Conservation (phyloP, 2,888 invertebrate genomes). For the Drosophila prostipennis region DNA sequence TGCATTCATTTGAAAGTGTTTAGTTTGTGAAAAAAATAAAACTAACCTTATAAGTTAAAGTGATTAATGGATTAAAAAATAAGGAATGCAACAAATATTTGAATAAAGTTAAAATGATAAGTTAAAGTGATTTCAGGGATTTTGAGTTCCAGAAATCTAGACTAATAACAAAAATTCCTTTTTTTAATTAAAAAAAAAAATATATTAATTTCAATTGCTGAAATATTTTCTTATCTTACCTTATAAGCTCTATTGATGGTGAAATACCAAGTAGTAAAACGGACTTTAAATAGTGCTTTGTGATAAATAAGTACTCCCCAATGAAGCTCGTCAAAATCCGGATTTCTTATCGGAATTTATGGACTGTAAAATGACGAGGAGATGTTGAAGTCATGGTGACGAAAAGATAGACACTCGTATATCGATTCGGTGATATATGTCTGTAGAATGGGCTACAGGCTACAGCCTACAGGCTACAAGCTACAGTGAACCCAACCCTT, state of each 20-base stretch:
- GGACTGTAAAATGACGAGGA: constrained; percentile 1
- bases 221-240: neutral
- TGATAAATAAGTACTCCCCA: neutral
- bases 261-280: constrained; percentile 1
- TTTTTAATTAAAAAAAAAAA: too few species aligned
- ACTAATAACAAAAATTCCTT: too few species aligned
- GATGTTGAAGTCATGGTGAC: constrained; percentile 26
- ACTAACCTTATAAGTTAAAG: neutral
- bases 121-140: too few species aligned
- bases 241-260: neutral
- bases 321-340: neutral
- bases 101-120: too few species aligned
- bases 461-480: too few species aligned
- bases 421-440: neutral
- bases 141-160: too few species aligned
- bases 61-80: neutral
- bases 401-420: neutral
- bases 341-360: constrained; percentile 16
- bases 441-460: too few species aligned
- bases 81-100: too few species aligned
- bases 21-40: too few species aligned
- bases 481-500: constrained; percentile 8
- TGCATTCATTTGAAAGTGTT: neutral
- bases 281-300: neutral
- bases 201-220: neutral